Percentiles rank a stretch among this genome's conserved stretches.
These are phyloP conservation scores for Micromys minutus DNA, from an alignment of 2,113 vertebrate genomes.

Conservation along the genomic window DNA sequence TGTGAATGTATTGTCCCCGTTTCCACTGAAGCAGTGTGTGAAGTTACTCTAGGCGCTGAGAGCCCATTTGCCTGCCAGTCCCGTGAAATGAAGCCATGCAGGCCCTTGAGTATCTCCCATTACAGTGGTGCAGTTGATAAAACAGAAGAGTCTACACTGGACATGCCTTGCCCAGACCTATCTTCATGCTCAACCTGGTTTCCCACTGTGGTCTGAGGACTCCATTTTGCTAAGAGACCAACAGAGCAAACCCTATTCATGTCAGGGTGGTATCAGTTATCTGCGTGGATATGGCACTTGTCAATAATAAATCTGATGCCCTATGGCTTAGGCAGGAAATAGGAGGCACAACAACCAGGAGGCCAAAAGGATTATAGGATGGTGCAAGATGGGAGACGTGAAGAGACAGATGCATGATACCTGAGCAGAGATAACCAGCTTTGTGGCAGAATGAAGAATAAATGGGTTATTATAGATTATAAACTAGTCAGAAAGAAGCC, in stretches of 20 bases:
- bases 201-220: neutral
- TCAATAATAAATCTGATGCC: too few relatives aligned
- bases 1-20: neutral
- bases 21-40: neutral
- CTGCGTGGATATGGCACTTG: too few relatives aligned
- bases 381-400: too few relatives aligned
- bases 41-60: neutral
- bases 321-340: too few relatives aligned
- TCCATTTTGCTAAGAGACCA: neutral
- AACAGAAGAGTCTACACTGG: neutral
- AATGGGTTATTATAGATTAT: too few relatives aligned
- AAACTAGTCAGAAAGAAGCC: too few relatives aligned
- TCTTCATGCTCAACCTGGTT: neutral
- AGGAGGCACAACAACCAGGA: too few relatives aligned
- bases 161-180: neutral
- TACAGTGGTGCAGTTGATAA: neutral
- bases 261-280: neutral
- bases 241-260: neutral
- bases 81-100: neutral
- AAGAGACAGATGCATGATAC: too few relatives aligned
- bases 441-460: too few relatives aligned
- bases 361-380: too few relatives aligned
- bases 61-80: neutral
- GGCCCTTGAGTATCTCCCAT: neutral
- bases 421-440: too few relatives aligned